Evolutionary conservation across 2,113 vertebrate genomes (phyloP), one percentile per base, ranked within the genome.

Genomic region (Montifringilla adamsi): DNA sequence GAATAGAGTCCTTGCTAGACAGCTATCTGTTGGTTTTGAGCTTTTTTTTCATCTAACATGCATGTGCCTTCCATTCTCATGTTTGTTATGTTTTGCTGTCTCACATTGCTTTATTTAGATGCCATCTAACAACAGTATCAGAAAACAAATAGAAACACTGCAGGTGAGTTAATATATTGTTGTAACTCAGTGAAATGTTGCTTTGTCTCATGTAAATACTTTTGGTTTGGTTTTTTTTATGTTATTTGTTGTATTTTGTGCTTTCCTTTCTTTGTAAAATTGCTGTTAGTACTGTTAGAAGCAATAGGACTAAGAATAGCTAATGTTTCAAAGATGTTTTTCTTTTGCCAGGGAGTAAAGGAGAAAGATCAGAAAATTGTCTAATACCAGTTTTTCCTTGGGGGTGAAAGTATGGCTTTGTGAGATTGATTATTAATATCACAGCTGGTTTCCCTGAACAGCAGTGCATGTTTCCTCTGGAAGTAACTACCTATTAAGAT

Each of bases 41-140:
- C 98, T 98, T 98, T 97, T 94, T 94, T 98, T 98, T 98, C 98
- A 98, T 98, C 98, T 98, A 98, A 98, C 98, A 98, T 97, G 98
- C 98, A 98, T 98, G 98, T 98, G 97, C 98, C 90, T 98, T 96
- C 97, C 97, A 98, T 98, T 98, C 98, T 98, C 98, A 98, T 98
- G 98, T 98, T 98, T 95, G 97, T 97, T 97, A 98, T 98, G 97
- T 98, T 98, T 98, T 98, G 98, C 98, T 98, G 97, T 99, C 98
- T 98, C 98, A 99, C 98, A 94, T 98, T 98, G 98, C 98, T 99
- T 97, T 98, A 98, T 99, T 99, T 98, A 99, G 99, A 99, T 99
- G 98, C 99, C 99, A 98, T 99, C 99, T 99, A 99, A 99, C 99
- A 99, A 99, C 99, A 99, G 99, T 99, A 99, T 99, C 99, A 99